Percentiles rank a stretch among this genome's conserved stretches.
phyloP scores from a whole-genome alignment of 2,113 vertebrate genomes.

The Hoplias malabaricus region DNA sequence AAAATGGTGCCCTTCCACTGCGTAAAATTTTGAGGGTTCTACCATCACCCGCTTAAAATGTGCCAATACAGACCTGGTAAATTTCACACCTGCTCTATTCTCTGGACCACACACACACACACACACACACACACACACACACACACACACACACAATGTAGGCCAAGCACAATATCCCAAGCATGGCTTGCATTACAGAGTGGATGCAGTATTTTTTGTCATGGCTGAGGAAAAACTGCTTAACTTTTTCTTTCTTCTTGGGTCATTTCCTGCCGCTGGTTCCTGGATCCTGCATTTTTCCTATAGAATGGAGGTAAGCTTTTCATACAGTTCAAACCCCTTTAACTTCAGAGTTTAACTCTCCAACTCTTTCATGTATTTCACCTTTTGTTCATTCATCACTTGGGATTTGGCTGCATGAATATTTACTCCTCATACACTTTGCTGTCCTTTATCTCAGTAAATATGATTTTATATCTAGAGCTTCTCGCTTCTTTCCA shows the following conservation, averaged over 20 bases:
- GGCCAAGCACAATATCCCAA: slow-evolving; percentile 8
- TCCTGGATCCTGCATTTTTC: slow-evolving; percentile 60
- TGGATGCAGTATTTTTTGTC: slow-evolving; percentile 14
- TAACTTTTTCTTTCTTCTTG: slow-evolving; percentile 64
- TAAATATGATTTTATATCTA: neutral
- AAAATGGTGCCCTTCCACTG: neutral
- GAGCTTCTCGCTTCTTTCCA: neutral
- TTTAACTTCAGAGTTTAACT: neutral
- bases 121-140: slow-evolving; percentile 8
- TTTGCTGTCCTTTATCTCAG: neutral
- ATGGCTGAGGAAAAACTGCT: slow-evolving; percentile 40
- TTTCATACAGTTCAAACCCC: neutral
- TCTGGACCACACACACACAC: slow-evolving; percentile 13
- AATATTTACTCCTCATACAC: neutral
- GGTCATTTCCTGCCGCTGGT: slow-evolving; percentile 53
- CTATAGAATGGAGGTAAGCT: slow-evolving; percentile 85
- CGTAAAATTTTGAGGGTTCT: neutral
- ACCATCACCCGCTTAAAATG: neutral
- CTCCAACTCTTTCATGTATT: neutral
- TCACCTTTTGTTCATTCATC: neutral
- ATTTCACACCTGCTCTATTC: slow-evolving; percentile 62
- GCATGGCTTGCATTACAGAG: slow-evolving; percentile 24
- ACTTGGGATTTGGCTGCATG: neutral
- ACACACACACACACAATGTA: slow-evolving; percentile 29
- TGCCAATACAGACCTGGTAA: slow-evolving; percentile 12